Percentiles rank a stretch among this genome's conserved stretches.
Conservation (phyloP, 2,797 vertebrate genomes). For the Hemitrygon akajei region DNA sequence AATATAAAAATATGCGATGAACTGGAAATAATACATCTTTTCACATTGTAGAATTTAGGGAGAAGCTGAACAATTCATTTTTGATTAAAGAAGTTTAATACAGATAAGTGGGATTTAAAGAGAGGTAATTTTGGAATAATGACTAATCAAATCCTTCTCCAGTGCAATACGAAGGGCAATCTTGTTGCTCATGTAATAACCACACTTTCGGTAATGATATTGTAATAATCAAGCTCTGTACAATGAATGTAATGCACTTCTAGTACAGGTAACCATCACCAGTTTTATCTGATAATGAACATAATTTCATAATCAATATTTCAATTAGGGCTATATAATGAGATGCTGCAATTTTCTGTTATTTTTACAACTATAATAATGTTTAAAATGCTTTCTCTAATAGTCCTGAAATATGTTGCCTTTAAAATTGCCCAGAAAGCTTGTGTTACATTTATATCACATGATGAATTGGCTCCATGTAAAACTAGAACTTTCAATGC, state of each 20-base stretch:
- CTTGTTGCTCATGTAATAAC: not conserved
- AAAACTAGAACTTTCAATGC: not conserved
- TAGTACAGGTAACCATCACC: not conserved
- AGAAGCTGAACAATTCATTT: not conserved
- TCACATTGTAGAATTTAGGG: not conserved
- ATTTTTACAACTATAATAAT: not conserved
- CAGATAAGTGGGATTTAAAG: not conserved
- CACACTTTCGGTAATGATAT: not conserved
- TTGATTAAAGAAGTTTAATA: constrained; percentile 25
- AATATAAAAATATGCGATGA: not conserved
- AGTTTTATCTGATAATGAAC: not conserved
- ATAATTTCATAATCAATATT: constrained; percentile 30
- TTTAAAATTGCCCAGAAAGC: not conserved
- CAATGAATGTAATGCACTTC: not conserved
- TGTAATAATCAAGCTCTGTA: not conserved
- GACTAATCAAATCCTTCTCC: constrained; percentile 15
- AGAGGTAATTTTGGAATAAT: not conserved
- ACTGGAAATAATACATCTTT: not conserved
- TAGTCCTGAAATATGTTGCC: not conserved
- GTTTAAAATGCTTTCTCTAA: not conserved
- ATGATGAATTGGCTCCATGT: not conserved
- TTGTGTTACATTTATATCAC: not conserved
- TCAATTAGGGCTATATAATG: not conserved
- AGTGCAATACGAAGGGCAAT: not conserved
- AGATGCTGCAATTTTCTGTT: not conserved